Evolutionary conservation across 2,113 vertebrate genomes (phyloP).

Genomic region (Coptodon bakossiorum): DNA sequence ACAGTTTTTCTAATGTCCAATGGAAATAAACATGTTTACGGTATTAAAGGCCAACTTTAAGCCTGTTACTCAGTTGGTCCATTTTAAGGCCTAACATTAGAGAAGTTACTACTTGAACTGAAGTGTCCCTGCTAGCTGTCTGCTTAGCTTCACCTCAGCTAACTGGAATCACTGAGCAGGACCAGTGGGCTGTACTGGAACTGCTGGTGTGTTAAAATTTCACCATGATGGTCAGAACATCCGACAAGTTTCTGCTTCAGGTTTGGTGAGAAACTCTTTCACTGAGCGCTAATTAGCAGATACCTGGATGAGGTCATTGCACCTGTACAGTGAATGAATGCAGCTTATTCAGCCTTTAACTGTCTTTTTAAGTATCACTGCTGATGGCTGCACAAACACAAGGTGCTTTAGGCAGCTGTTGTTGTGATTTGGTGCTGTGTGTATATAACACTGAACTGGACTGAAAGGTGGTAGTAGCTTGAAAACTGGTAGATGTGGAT

Average conservation of each 20-base stretch:
- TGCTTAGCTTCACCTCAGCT: neutral
- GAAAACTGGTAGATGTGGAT: neutral
- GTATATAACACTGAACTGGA: neutral
- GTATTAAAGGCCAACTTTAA: neutral
- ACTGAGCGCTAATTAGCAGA: neutral
- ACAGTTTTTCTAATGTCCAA: neutral
- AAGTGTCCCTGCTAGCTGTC: neutral
- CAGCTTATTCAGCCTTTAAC: neutral
- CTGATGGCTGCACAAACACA: neutral
- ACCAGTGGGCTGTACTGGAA: neutral
- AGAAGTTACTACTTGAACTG: neutral
- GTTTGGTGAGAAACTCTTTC: neutral
- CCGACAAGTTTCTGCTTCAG: neutral
- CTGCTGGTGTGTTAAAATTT: neutral
- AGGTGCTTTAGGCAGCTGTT: neutral
- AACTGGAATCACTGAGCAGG: neutral
- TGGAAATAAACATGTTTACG: fast-evolving
- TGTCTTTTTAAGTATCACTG: fast-evolving
- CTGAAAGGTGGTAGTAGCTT: neutral
- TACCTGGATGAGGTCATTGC: neutral
- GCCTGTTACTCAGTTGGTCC: neutral
- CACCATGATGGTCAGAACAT: neutral
- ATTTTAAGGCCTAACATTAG: neutral
- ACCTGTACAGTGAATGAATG: neutral
- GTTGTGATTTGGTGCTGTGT: neutral